Percentiles rank a stretch among this genome's conserved stretches.
phyloP scores from a whole-genome alignment of 2,888 invertebrate species.

The Calliscelio sp. region DNA sequence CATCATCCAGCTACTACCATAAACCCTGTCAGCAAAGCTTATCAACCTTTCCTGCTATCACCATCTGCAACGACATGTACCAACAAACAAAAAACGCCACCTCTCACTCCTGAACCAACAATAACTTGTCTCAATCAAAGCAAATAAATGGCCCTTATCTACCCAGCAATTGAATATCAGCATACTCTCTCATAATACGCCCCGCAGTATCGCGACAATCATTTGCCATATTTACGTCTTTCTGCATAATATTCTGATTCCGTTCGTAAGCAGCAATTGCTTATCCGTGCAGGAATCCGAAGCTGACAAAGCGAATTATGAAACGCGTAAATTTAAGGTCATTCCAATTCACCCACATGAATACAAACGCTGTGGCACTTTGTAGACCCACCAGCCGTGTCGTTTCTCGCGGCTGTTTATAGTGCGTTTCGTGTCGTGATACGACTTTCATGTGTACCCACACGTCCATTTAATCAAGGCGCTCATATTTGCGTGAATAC shows the following conservation, averaged over 20 bases:
- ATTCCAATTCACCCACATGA: slow-evolving; percentile 72
- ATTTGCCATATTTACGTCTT: slow-evolving; percentile 56
- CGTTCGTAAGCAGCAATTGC: slow-evolving; percentile 45
- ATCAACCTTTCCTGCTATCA: slow-evolving; percentile 36
- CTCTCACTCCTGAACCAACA: slow-evolving; percentile 40
- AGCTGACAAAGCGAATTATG: slow-evolving; percentile 73
- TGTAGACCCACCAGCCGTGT: slow-evolving; percentile 60
- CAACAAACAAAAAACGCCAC: slow-evolving; percentile 46
- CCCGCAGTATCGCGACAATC: slow-evolving; percentile 42
- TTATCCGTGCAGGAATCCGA: slow-evolving; percentile 58
- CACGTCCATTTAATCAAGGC: slow-evolving; percentile 61
- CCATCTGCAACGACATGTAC: slow-evolving; percentile 31
- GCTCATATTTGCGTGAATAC: slow-evolving; percentile 64
- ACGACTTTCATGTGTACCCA: slow-evolving; percentile 72
- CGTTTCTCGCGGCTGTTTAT: slow-evolving; percentile 71
- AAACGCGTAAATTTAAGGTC: slow-evolving; percentile 70
- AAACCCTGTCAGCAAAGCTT: slow-evolving; percentile 35
- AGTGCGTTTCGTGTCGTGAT: slow-evolving; percentile 63
- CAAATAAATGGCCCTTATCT: slow-evolving; percentile 55
- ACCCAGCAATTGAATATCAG: slow-evolving; percentile 43
- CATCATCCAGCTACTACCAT: slow-evolving; percentile 30
- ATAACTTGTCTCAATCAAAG: slow-evolving; percentile 60
- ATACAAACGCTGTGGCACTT: slow-evolving; percentile 60
- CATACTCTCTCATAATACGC: slow-evolving; percentile 16
- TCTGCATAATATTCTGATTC: slow-evolving; percentile 62